Evolutionary conservation across 2,888 invertebrate genomes (phyloP).

Genomic region (Trypoxylon attenuatum): DNA sequence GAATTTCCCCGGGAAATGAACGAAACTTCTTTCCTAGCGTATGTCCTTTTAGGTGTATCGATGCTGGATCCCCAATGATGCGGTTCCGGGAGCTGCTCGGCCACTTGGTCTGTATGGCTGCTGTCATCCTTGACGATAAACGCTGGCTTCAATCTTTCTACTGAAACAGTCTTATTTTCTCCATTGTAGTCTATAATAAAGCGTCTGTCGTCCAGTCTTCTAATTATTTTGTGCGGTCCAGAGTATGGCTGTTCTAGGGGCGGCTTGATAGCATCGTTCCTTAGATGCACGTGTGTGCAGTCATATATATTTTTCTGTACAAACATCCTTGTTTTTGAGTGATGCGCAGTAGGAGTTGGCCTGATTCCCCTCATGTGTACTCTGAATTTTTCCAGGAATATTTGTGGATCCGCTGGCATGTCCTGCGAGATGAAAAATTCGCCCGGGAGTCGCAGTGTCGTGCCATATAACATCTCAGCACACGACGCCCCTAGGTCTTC

Average conservation of each 20-base stretch:
- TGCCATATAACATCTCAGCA: constrained; percentile 44
- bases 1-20: too few relatives aligned
- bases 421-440: constrained; percentile 38
- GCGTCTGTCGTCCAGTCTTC: background rate
- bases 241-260: background rate
- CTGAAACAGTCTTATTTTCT: background rate
- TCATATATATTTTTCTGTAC: constrained; percentile 24
- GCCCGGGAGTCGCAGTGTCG: constrained; percentile 40
- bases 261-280: background rate
- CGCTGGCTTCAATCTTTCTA: background rate
- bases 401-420: constrained; percentile 21
- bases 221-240: background rate
- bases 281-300: constrained; percentile 11
- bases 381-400: constrained; percentile 33
- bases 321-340: constrained; percentile 24
- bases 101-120: too few relatives aligned
- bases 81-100: too few relatives aligned
- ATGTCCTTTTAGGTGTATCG: too few relatives aligned
- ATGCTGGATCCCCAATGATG: too few relatives aligned
- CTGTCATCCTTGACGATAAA: background rate
- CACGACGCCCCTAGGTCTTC: constrained; percentile 44
- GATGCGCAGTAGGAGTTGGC: constrained; percentile 29
- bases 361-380: constrained; percentile 19
- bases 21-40: too few relatives aligned
- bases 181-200: background rate